A percentile compares a stretch with the other conserved stretches of the same genome.
Conservation (phyloP, 2,888 invertebrate species). For the Aquatica leii region DNA sequence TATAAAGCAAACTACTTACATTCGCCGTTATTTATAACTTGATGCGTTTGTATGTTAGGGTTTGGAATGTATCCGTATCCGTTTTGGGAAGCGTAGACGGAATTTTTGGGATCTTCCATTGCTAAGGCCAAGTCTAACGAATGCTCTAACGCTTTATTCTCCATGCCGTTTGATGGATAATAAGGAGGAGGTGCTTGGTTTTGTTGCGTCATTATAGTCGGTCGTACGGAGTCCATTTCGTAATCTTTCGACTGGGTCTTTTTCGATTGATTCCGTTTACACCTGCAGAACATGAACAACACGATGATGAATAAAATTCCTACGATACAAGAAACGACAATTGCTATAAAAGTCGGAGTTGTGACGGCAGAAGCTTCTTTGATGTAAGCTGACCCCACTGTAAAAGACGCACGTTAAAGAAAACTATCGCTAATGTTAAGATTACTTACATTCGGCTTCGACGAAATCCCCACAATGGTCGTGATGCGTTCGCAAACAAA, state of each 20-base stretch:
- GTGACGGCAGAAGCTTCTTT: conserved; percentile 80
- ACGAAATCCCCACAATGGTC: conserved; percentile 86
- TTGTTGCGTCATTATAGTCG: conserved; percentile 85
- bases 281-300: conserved; percentile 84
- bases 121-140: conserved; percentile 85
- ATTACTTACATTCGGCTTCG: conserved; percentile 81
- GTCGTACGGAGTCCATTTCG: conserved; percentile 88
- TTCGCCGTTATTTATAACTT: conserved; percentile 80
- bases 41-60: conserved; percentile 71
- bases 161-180: conserved; percentile 86
- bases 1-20: conserved; percentile 67
- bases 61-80: conserved; percentile 84
- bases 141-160: conserved; percentile 91
- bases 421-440: no score
- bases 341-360: conserved; percentile 80
- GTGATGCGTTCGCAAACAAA: conserved; percentile 82
- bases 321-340: conserved; percentile 82
- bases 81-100: conserved; percentile 83
- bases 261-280: conserved; percentile 82
- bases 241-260: conserved; percentile 88
- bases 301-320: conserved; percentile 79
- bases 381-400: conserved; percentile 84
- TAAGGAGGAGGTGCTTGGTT: conserved; percentile 90
- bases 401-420: no score
- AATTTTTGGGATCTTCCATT: conserved; percentile 86